phyloP scores from a whole-genome alignment of 2,888 invertebrate species.

The Mantis religiosa region DNA sequence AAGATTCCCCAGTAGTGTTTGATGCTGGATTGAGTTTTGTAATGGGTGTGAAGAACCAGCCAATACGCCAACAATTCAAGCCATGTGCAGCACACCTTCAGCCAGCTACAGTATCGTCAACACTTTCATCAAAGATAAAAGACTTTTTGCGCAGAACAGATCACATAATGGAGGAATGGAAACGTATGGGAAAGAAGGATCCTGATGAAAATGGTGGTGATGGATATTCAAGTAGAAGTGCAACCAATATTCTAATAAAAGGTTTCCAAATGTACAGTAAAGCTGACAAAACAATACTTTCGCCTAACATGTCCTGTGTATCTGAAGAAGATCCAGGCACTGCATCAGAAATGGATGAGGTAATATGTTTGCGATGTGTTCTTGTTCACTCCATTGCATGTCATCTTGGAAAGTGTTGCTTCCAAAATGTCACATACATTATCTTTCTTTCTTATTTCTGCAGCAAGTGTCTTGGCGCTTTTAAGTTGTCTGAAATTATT shows the following conservation, averaged over 20 bases:
- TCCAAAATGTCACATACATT: not conserved
- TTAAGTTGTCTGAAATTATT: not conserved
- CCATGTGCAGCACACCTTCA: constrained; percentile 74
- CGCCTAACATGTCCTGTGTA: constrained; percentile 2
- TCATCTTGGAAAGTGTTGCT: constrained; percentile 40
- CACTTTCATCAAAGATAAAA: constrained; percentile 69
- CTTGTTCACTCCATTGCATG: not conserved
- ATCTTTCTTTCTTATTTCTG: not conserved
- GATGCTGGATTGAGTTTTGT: constrained; percentile 79
- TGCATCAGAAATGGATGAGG: constrained; percentile 33
- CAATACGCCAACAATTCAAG: constrained; percentile 34
- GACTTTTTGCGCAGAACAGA: constrained; percentile 78
- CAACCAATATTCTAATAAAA: constrained; percentile 78
- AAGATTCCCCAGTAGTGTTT: constrained; percentile 74
- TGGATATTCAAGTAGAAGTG: constrained; percentile 54
- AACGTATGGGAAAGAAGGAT: constrained; percentile 61
- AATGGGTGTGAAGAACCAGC: constrained; percentile 48
- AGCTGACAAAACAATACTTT: not conserved
- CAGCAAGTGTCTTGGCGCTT: not conserved
- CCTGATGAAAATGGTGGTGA: constrained; percentile 30
- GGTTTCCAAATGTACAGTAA: constrained; percentile 57
- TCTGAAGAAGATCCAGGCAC: constrained; percentile 17
- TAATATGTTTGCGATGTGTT: not conserved
- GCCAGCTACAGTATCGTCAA: constrained; percentile 71
- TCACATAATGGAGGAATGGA: constrained; percentile 86